Conservation (phyloP, 2,888 invertebrate species). For the Anarsia innoxiella region DNA sequence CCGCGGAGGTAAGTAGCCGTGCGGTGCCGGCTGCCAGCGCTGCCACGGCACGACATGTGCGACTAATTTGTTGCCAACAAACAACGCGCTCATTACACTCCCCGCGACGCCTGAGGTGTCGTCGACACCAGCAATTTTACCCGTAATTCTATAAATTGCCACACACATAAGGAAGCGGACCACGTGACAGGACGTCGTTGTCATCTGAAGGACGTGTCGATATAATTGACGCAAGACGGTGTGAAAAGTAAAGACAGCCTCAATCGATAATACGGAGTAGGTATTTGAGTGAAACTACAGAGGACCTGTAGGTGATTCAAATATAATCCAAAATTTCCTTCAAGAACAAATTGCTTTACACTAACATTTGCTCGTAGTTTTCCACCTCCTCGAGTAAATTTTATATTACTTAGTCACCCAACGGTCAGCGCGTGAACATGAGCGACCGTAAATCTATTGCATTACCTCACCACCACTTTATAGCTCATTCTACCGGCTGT, state of each 20-base stretch:
- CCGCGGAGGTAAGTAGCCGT: conserved; percentile 37
- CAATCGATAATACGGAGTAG: neutral
- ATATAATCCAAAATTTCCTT: too few relatives aligned
- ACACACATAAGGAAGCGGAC: conserved; percentile 32
- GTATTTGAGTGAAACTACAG: too few relatives aligned
- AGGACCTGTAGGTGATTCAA: too few relatives aligned
- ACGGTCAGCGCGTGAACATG: too few relatives aligned
- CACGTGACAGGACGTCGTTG: conserved; percentile 32
- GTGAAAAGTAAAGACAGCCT: conserved; percentile 1
- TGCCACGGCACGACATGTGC: conserved; percentile 59
- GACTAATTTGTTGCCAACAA: conserved; percentile 65
- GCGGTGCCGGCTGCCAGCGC: conserved; percentile 61
- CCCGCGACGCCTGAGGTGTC: conserved; percentile 64
- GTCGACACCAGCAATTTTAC: conserved; percentile 54
- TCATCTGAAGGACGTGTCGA: conserved; percentile 31
- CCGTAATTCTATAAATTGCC: conserved; percentile 63
- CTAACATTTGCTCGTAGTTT: too few relatives aligned
- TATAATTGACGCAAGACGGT: conserved; percentile 4
- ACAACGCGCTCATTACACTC: conserved; percentile 61
- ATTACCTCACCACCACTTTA: too few relatives aligned
- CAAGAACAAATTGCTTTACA: too few relatives aligned
- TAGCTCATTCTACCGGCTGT: too few relatives aligned
- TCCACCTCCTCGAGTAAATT: too few relatives aligned
- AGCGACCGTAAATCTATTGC: too few relatives aligned
- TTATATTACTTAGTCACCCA: too few relatives aligned